Evolutionary conservation across 2,113 vertebrate species (phyloP), one percentile per base, ranked within the genome.

Genomic region (Delphinapterus leucas): DNA sequence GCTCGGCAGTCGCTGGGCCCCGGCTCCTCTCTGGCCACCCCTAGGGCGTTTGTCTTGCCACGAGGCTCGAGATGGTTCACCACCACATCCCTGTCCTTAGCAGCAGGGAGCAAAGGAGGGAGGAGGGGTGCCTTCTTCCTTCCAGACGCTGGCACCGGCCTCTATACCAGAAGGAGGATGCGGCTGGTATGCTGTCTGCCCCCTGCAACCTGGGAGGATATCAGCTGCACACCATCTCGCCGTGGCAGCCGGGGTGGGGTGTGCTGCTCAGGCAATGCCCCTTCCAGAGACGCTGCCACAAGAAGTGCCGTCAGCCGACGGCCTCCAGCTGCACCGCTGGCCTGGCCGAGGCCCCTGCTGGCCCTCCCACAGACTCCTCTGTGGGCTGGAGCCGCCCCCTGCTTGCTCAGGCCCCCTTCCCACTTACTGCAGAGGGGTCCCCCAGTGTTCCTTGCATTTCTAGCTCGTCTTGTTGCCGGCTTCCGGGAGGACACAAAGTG

Each of bases 131-230:
- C 8, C 12, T 26, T 81, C 41, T 36, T 47, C 26, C 87, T 47
- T 79, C 17, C 23, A 36, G 76, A 28, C 3, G 2, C n/a, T 8
- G 28, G 1, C 36, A 17, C 41, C 10, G 18, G 36, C 23, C 58
- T 70, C 55, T 44, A 21, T 25, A 1, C 17, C 6, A 11, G 77
- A 26, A 31, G 11, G 23, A 38, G 33, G 12, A 1, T n/a, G 38
- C 9, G 1, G 4, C 21, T n/a, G 11, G 58, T 5, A 14, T 11
- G 0, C 25, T 2, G 6, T 31, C 33, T 26, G 41, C 23, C 53
- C 20, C 71, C 49, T 5, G 44, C 6, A 1, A 25, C 55, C 18
- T 7, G 3, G 6, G 3, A 38, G 38, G 33, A 36, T 28, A 15
- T 49, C 74, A 36, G 15, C 44, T 8, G 31, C 38, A 3, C 1